phyloP scores from a whole-genome alignment of 2,888 invertebrate species.

The Agrotis ipsilon region DNA sequence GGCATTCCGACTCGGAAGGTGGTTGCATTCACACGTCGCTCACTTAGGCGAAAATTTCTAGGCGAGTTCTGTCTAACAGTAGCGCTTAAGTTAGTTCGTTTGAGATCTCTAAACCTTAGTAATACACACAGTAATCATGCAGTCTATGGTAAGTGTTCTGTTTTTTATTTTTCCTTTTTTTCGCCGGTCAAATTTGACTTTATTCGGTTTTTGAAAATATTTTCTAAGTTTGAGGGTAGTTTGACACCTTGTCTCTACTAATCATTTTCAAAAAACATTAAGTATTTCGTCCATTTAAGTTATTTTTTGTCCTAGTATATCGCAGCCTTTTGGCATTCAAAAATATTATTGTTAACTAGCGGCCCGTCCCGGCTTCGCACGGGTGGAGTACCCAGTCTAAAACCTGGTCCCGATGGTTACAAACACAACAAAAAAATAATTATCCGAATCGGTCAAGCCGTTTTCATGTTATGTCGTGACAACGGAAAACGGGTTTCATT shows the following conservation, averaged over 20 bases:
- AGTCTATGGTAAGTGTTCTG: slow-evolving; percentile 87
- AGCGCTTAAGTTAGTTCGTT: slow-evolving; percentile 90
- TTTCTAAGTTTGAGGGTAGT: not conserved
- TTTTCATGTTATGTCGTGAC: too few species aligned
- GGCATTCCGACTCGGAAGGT: slow-evolving; percentile 86
- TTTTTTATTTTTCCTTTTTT: slow-evolving; percentile 47
- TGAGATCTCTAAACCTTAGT: slow-evolving; percentile 88
- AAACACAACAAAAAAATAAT: too few species aligned
- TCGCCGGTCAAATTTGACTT: not conserved
- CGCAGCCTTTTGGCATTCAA: too few species aligned
- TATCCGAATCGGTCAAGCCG: too few species aligned
- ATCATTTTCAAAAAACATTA: not conserved
- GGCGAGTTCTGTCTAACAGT: slow-evolving; percentile 89
- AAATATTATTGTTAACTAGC: not conserved
- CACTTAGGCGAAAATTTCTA: slow-evolving; percentile 90
- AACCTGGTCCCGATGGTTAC: too few species aligned
- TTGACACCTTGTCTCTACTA: not conserved
- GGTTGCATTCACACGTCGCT: slow-evolving; percentile 82
- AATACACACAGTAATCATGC: slow-evolving; percentile 87
- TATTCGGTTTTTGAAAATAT: slow-evolving; percentile 10
- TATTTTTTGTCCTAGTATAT: not conserved
- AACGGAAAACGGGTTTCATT: too few species aligned
- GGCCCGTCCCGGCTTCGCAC: too few species aligned
- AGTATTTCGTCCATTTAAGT: not conserved
- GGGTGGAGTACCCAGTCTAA: too few species aligned